A percentile compares a stretch with the other conserved stretches of the same genome.
phyloP scores from a whole-genome alignment of 2,797 vertebrate species.

The Clamator glandarius region DNA sequence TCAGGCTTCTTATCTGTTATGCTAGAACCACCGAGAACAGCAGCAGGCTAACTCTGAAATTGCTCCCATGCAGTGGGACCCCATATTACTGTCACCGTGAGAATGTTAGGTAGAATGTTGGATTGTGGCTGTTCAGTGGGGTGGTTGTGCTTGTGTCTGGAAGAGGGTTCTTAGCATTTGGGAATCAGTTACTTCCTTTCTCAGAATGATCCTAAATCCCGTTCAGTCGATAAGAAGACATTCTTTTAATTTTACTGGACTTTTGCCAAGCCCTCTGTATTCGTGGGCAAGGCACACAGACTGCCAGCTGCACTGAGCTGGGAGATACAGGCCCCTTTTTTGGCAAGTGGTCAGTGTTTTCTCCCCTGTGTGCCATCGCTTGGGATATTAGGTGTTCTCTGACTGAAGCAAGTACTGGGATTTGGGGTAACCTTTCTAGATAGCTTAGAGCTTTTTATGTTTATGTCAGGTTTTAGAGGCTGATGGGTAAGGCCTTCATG shows the following conservation, averaged over 20 bases:
- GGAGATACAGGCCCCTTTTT: background rate
- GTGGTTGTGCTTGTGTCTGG: background rate
- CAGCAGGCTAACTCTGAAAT: background rate
- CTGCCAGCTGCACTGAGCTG: background rate
- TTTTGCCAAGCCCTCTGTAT: background rate
- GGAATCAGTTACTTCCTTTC: background rate
- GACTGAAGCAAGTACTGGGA: background rate
- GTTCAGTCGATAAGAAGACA: background rate
- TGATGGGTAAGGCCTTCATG: background rate
- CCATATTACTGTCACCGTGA: accelerated
- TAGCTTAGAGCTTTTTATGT: background rate
- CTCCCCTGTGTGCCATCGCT: background rate
- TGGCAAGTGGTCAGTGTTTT: background rate
- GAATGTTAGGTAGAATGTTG: background rate
- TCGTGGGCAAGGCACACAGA: background rate
- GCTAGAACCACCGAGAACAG: background rate
- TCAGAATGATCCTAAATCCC: background rate
- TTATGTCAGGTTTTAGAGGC: background rate
- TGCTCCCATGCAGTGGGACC: background rate
- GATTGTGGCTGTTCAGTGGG: background rate
- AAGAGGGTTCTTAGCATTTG: background rate
- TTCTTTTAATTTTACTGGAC: background rate
- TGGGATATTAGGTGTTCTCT: background rate
- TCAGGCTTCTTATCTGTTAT: background rate
- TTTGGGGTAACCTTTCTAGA: background rate